Conservation (phyloP, 2,113 vertebrate genomes). For the Synchiropus splendidus region DNA sequence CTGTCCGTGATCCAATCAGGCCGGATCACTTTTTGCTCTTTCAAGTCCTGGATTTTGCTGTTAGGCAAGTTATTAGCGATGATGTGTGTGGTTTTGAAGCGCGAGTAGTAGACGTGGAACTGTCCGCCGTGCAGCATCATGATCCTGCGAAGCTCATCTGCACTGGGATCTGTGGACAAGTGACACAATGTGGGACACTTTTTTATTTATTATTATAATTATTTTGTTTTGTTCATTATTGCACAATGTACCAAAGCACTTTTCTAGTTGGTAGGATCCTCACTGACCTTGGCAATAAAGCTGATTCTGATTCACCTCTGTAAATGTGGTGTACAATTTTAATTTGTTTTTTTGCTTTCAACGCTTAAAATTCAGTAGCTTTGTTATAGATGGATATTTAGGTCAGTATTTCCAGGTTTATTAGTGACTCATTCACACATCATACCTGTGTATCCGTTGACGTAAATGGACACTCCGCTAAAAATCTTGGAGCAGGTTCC, state of each 20-base stretch:
- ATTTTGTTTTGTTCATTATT: too few relatives aligned
- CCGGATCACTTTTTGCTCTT: constrained; percentile 86
- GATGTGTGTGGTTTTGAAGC: constrained; percentile 94
- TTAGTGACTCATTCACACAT: too few relatives aligned
- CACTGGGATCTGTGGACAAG: constrained; percentile 76
- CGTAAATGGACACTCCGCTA: constrained; percentile 87
- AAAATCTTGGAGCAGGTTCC: constrained; percentile 80
- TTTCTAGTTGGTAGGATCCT: too few relatives aligned
- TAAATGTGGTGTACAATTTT: too few relatives aligned
- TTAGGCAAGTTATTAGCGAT: constrained; percentile 93
- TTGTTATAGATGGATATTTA: too few relatives aligned
- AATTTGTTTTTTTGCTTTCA: too few relatives aligned
- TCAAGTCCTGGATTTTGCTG: constrained; percentile 88
- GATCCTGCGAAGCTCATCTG: constrained; percentile 84
- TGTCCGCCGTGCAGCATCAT: constrained; percentile 97
- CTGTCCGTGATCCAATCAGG: constrained; percentile 96
- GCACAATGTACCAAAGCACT: too few relatives aligned
- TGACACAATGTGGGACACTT: not conserved
- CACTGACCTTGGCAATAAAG: too few relatives aligned
- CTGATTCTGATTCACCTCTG: too few relatives aligned
- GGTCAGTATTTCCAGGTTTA: too few relatives aligned
- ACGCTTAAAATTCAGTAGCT: too few relatives aligned
- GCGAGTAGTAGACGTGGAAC: constrained; percentile 89
- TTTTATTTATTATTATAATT: not conserved
- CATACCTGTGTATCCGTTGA: constrained; percentile 97